These are phyloP conservation scores for Nemoura dubitans DNA, from an alignment of 2,888 invertebrate species.

Conservation along the genomic window DNA sequence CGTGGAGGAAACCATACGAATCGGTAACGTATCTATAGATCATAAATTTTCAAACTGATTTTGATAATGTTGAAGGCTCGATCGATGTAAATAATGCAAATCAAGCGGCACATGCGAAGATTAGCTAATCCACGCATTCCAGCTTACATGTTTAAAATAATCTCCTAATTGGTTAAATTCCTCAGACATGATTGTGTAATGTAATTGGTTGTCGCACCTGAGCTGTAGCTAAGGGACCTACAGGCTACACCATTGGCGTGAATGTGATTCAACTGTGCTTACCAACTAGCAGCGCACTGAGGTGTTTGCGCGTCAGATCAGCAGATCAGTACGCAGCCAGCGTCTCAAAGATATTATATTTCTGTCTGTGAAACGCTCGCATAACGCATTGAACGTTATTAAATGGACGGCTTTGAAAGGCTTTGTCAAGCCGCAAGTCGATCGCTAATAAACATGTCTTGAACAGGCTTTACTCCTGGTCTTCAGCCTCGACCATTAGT, in stretches of 20 bases:
- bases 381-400: background rate
- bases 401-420: background rate
- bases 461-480: background rate
- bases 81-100: background rate
- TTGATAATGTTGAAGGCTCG: background rate
- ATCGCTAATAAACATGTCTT: constrained; percentile 22
- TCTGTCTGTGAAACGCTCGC: background rate
- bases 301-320: background rate
- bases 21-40: background rate
- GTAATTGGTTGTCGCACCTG: background rate
- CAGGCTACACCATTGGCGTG: too few species aligned
- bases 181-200: background rate
- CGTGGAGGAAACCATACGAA: background rate
- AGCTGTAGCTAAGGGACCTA: background rate
- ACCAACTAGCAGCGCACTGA: background rate
- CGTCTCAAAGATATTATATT: background rate
- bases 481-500: constrained; percentile 17
- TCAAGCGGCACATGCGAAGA: background rate
- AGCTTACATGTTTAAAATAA: background rate
- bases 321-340: background rate
- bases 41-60: background rate
- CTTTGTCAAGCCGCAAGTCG: constrained; percentile 1
- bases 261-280: background rate
- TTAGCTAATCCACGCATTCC: background rate
- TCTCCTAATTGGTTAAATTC: background rate